Evolutionary conservation across 2,888 invertebrate genomes (phyloP), one percentile per base, ranked within the genome.

Genomic region (Scelioninae gen. 1): DNA sequence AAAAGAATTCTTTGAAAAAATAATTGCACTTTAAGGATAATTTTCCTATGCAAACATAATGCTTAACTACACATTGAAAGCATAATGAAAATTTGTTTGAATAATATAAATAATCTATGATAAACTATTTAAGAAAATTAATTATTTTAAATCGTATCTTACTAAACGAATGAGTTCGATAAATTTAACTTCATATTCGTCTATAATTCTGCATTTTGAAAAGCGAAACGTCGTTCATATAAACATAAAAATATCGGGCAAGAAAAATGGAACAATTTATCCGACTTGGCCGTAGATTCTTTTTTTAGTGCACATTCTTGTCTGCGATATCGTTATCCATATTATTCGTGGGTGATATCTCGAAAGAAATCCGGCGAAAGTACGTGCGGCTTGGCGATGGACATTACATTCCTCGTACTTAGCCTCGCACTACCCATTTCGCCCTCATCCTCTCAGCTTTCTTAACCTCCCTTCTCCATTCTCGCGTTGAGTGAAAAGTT

Each of bases 401-500:
- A 89, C 89, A 88, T 90, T 88, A 90, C 90, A 90, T 90, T 90
- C 89, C 89, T 90, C 86, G 89, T 90, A 89, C 90, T 90, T 90
- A 89, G 88, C 87, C 84, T 86, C 79, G 85, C 86, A 45, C 74
- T 81, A 83, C 81, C 82, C 81, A 81, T 85, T 83, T 81, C 74
- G 82, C 58, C 77, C 81, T 82, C 83, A 84, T 81, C 82, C 71
- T 77, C 43, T 75, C 69, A 38, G 66, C 51, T 62, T 71, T 74
- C 72, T 72, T 79, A 66, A 66, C 72, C 81, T 47, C 74, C 74
- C 82, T 78, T 77, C 82, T 68, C 83, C 68, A 71, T 79, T 76
- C 79, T 58, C 83, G 71, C 78, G 75, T 53, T 77, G 84, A 82
- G 91, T 91, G 91, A 91, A 91, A 91, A 91, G 91, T 91, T 91